Evolutionary conservation across 2,113 vertebrate genomes (phyloP).

Genomic region (Pheucticus melanocephalus): DNA sequence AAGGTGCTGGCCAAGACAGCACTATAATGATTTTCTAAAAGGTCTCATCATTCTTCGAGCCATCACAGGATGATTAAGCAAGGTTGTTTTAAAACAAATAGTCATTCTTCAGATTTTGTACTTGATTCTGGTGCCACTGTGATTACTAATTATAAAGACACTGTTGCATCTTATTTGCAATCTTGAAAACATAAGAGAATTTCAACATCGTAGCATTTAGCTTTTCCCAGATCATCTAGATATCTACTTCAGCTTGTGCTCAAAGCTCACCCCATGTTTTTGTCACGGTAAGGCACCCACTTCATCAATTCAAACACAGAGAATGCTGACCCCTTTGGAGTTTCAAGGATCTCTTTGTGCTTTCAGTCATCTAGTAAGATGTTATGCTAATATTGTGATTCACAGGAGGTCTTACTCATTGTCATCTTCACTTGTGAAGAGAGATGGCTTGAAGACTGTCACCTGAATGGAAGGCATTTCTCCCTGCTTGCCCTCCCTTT

Average conservation of each 20-base stretch:
- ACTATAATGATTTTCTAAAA: conserved; percentile 60
- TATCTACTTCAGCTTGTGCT: background rate
- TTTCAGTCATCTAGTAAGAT: background rate
- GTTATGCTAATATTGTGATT: background rate
- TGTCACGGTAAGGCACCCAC: background rate
- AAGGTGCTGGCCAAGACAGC: conserved; percentile 21
- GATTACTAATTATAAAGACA: conserved; percentile 29
- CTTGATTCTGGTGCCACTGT: background rate
- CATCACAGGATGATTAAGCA: conserved; percentile 42
- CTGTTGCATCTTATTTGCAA: conserved; percentile 26
- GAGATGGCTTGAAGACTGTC: background rate
- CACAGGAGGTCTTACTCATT: background rate
- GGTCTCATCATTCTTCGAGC: conserved; percentile 38
- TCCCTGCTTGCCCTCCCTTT: background rate
- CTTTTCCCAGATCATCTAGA: background rate
- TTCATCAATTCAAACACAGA: background rate
- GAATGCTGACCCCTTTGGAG: background rate
- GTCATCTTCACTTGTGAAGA: background rate
- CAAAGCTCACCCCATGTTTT: background rate
- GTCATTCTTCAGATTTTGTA: conserved; percentile 4
- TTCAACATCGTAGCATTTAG: background rate
- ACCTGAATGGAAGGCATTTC: background rate
- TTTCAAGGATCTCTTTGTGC: background rate
- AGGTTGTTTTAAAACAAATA: conserved; percentile 58
- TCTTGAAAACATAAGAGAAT: background rate